Percentiles rank a stretch among this genome's conserved stretches.
Conservation (phyloP, 2,888 invertebrate species). For the Nesidiocoris tenuis region DNA sequence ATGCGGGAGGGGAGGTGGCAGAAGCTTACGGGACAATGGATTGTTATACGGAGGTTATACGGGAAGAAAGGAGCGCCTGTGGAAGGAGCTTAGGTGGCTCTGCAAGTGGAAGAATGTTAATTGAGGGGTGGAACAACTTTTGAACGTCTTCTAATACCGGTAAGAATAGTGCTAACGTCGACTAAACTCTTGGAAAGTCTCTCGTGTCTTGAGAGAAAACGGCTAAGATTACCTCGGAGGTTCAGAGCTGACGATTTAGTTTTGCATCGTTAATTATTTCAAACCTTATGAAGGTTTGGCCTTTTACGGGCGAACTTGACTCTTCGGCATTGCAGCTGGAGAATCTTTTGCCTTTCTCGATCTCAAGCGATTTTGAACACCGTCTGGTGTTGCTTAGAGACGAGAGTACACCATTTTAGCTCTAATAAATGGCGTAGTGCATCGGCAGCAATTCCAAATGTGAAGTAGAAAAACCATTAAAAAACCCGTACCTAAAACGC, state of each 20-base stretch:
- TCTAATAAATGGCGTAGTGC: no score
- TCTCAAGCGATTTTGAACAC: no score
- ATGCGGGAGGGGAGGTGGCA: constrained; percentile 1
- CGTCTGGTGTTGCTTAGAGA: no score
- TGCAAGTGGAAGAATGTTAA: constrained; percentile 22
- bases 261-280: neutral
- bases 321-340: no score
- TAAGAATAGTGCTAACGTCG: constrained; percentile 2
- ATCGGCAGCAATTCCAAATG: no score
- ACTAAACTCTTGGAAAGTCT: neutral
- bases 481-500: no score
- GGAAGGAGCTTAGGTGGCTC: neutral
- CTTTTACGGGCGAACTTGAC: no score
- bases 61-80: neutral
- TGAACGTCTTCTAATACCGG: neutral
- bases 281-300: neutral
- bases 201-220: neutral
- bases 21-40: neutral
- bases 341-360: no score
- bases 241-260: neutral
- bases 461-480: no score
- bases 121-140: constrained; percentile 24
- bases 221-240: neutral
- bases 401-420: no score
- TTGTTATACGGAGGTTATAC: neutral